phyloP scores from a whole-genome alignment of 2,797 vertebrate genomes.

The Cyclopterus lumpus region DNA sequence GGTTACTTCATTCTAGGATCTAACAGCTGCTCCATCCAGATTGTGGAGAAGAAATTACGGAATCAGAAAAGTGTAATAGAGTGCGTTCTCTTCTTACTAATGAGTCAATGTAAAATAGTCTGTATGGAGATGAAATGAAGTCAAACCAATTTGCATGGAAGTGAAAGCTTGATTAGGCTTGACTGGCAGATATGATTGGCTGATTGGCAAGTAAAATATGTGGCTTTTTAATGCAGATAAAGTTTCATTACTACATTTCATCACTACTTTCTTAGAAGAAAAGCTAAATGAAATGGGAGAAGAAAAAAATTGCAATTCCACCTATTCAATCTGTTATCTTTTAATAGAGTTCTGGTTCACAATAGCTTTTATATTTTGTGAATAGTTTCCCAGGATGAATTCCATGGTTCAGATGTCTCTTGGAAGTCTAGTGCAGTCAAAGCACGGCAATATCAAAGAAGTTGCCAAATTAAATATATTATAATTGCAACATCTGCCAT shows the following conservation, averaged over 20 bases:
- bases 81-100: constrained; percentile 1
- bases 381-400: background rate
- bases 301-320: background rate
- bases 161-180: constrained; percentile 20
- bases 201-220: constrained; percentile 3
- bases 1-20: constrained; percentile 11
- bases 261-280: background rate
- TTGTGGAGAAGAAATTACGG: constrained; percentile 7
- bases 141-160: constrained; percentile 23
- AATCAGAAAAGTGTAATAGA: constrained; percentile 7
- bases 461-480: background rate
- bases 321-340: background rate
- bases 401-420: background rate
- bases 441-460: constrained; percentile 1
- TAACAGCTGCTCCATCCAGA: constrained; percentile 5
- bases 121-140: constrained; percentile 8
- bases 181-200: constrained; percentile 3
- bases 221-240: constrained; percentile 1
- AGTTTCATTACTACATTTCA: constrained; percentile 4
- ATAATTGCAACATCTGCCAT: background rate
- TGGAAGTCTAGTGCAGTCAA: background rate
- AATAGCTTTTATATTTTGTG: background rate
- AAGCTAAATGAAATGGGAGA: background rate
- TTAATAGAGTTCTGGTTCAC: background rate
- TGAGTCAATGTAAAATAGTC: constrained; percentile 27